Conservation (phyloP, 2,113 vertebrate genomes). For the Pipa parva region DNA sequence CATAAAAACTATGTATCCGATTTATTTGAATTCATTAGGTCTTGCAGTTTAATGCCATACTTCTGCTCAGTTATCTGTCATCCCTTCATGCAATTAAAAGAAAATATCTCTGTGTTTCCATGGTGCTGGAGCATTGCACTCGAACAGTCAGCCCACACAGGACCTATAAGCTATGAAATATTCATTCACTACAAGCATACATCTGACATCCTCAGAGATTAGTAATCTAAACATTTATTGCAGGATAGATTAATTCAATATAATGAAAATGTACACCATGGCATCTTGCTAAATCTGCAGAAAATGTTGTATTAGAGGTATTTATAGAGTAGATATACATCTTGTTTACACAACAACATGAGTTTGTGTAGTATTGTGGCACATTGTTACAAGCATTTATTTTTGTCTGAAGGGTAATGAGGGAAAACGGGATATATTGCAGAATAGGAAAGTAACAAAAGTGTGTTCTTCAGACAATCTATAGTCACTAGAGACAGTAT, state of each 20-base stretch:
- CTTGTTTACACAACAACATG: no score
- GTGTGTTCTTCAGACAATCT: no score
- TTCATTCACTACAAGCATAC: conserved; percentile 57
- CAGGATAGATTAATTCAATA: conserved; percentile 46
- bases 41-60: conserved; percentile 50
- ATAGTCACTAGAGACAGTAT: no score
- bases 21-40: conserved; percentile 55
- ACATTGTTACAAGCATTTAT: no score
- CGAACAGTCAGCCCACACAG: conserved; percentile 67
- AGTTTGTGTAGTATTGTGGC: no score
- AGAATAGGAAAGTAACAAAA: no score
- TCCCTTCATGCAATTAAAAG: conserved; percentile 60
- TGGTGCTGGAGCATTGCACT: conserved; percentile 61
- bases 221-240: conserved; percentile 52
- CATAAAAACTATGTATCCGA: conserved; percentile 37
- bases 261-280: conserved; percentile 40
- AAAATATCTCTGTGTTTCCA: conserved; percentile 69
- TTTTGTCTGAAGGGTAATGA: no score
- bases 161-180: conserved; percentile 57
- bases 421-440: no score
- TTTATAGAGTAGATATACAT: no score
- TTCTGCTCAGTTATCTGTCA: conserved; percentile 63
- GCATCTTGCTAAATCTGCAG: not conserved
- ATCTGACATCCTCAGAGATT: conserved; percentile 37
- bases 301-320: no score